Base-by-base conservation (phyloP, 2,113 vertebrate genomes). In the Glaucidium brasilianum region DNA sequence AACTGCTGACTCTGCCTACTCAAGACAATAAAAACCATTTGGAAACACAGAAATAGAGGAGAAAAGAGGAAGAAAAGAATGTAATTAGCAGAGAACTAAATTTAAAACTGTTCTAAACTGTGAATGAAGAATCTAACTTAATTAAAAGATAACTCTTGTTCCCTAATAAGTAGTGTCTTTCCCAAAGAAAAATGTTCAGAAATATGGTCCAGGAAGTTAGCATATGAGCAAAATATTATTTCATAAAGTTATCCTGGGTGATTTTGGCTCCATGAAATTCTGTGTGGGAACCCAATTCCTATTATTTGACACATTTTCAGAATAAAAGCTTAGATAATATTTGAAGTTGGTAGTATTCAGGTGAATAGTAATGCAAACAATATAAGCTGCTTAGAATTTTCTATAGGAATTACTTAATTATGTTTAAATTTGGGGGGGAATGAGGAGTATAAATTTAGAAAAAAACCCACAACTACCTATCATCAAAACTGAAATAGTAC, bases 401-500 rank as follows among this genome's bases (percentile, higher is more conserved):
- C 37, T 47, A 3, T 34, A 59, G 13, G 15, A 67, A 55, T 90
- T 74, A 21, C 23, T 60, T 81, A 75, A 66, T 63, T 41, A 50
- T 2, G 2, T 11, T 78, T 80, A 41, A 59, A 53, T 3, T 64
- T 64, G 37, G 0, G 0, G 9, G 19, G 13, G 11, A 15, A 6
- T 1, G 4, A 72, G 9, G 71, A 85, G 68, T 15, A 64, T 5
- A 47, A 43, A 47, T 82, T 82, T 68, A 60, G 23, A 2, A 59
- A 56, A 58, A 68, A 27, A 0, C 0, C 11, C 35, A 49, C 5
- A 90, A 23, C 35, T 78, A 45, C 8, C 3, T 73, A 26, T 68
- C 22, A 26, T 45, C 30, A 52, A 82, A 75, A 85, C 12, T 59
- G 43, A 90, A 87, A 85, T n/a, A 71, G 35, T 52, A 50, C 1